These are phyloP conservation scores for Nyctalus aviator DNA, from an alignment of 2,797 vertebrate genomes.

Conservation along the genomic window DNA sequence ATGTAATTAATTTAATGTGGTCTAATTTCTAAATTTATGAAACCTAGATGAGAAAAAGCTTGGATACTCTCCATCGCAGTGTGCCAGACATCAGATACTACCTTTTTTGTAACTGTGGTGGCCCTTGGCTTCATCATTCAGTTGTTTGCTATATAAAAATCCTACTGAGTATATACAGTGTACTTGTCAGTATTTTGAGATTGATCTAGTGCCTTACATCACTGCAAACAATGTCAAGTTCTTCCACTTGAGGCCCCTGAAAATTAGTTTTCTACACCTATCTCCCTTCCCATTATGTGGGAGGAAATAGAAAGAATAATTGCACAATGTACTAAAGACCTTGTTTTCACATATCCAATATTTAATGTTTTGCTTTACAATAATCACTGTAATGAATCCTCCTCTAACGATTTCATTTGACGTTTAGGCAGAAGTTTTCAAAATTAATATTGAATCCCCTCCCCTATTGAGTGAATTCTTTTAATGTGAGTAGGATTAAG, in stretches of 20 bases:
- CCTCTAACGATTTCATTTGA: slow-evolving; percentile 8
- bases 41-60: not conserved
- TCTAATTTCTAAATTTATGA: slow-evolving; percentile 26
- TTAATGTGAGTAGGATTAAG: slow-evolving; percentile 32
- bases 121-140: not conserved
- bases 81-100: not conserved
- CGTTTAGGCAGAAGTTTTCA: slow-evolving; percentile 24
- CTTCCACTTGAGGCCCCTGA: not conserved
- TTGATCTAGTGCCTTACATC: not conserved
- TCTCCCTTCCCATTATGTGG: not conserved
- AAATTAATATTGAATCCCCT: slow-evolving; percentile 4
- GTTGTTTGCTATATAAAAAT: not conserved
- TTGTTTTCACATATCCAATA: not conserved
- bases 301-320: not conserved
- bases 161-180: not conserved
- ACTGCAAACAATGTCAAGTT: slow-evolving; percentile 6
- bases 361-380: slow-evolving; percentile 25
- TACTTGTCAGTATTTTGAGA: not conserved
- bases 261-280: not conserved
- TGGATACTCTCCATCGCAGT: not conserved
- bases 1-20: not conserved
- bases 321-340: not conserved
- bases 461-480: slow-evolving; percentile 41
- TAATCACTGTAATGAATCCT: not conserved
- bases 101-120: not conserved